These are phyloP conservation scores for Charanyca ferruginea DNA, from an alignment of 2,888 invertebrate species.

Conservation along the genomic window DNA sequence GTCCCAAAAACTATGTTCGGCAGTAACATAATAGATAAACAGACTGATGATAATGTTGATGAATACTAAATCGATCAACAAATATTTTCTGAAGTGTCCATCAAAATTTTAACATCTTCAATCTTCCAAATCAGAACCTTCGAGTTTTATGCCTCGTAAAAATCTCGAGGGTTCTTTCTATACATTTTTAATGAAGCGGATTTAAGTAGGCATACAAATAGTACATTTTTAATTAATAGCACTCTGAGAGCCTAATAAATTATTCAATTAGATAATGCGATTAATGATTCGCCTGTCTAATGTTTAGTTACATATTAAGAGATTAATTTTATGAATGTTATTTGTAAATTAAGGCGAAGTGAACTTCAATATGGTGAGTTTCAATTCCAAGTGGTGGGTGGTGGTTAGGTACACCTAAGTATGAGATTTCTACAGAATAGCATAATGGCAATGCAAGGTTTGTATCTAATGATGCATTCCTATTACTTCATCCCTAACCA, in stretches of 20 bases:
- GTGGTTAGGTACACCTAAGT: too few relatives aligned
- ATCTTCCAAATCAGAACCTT: constrained; percentile 28
- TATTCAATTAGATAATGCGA: constrained; percentile 52
- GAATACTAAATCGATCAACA: constrained; percentile 23
- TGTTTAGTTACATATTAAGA: constrained; percentile 12
- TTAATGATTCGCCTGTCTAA: constrained; percentile 26
- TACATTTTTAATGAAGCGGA: constrained; percentile 40
- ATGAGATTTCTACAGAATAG: too few relatives aligned
- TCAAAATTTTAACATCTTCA: constrained; percentile 34
- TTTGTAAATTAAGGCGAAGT: neutral
- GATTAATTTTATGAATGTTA: neutral
- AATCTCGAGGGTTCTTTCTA: constrained; percentile 23
- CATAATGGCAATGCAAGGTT: too few relatives aligned
- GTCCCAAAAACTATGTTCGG: neutral
- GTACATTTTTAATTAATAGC: constrained; percentile 54
- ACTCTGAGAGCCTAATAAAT: constrained; percentile 49
- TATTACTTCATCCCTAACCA: too few relatives aligned
- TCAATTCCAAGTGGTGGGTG: too few relatives aligned
- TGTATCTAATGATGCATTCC: too few relatives aligned
- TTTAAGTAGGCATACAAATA: constrained; percentile 40
- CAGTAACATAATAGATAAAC: neutral
- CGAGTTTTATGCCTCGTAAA: constrained; percentile 42
- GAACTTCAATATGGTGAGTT: too few relatives aligned
- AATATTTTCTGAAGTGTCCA: constrained; percentile 30
- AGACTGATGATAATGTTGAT: constrained; percentile 1